Conservation (phyloP, 2,888 invertebrate genomes). For the Pollenia angustigena region DNA sequence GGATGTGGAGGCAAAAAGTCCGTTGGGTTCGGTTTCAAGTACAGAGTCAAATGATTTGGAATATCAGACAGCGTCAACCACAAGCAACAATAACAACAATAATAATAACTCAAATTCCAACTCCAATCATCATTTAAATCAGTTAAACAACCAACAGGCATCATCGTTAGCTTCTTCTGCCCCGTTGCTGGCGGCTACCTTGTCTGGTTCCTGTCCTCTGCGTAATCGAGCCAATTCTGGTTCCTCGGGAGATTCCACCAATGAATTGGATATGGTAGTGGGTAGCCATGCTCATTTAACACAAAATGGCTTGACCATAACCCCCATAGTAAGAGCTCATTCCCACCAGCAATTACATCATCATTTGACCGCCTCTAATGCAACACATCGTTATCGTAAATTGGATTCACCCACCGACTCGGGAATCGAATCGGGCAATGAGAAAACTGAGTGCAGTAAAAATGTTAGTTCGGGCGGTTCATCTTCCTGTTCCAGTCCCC, state of each 20-base stretch:
- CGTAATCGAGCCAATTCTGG: constrained; percentile 91
- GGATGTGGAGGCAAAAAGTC: constrained; percentile 93
- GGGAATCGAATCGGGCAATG: constrained; percentile 96
- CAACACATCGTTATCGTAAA: constrained; percentile 90
- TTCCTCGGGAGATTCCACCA: constrained; percentile 91
- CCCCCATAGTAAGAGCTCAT: constrained; percentile 86
- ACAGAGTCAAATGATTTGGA: constrained; percentile 91
- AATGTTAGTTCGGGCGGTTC: constrained; percentile 89
- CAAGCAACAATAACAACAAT: constrained; percentile 87
- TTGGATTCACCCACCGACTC: constrained; percentile 96
- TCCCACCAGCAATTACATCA: constrained; percentile 78
- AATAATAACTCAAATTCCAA: constrained; percentile 79
- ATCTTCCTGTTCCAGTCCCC: constrained; percentile 93
- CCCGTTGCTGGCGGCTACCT: constrained; percentile 89
- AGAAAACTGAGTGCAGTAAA: constrained; percentile 89
- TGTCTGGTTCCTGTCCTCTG: constrained; percentile 90
- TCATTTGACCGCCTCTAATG: constrained; percentile 74
- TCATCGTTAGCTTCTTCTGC: constrained; percentile 89
- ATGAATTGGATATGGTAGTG: constrained; percentile 87
- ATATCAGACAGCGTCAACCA: constrained; percentile 84
- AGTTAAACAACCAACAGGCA: constrained; percentile 74
- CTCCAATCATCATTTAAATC: constrained; percentile 52
- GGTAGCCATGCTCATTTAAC: constrained; percentile 88
- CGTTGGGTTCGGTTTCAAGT: constrained; percentile 94
- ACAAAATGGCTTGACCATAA: constrained; percentile 90